Evolutionary conservation across 2,797 vertebrate species (phyloP), one percentile per base, ranked within the genome.

Genomic region (Pipistrellus kuhlii): DNA sequence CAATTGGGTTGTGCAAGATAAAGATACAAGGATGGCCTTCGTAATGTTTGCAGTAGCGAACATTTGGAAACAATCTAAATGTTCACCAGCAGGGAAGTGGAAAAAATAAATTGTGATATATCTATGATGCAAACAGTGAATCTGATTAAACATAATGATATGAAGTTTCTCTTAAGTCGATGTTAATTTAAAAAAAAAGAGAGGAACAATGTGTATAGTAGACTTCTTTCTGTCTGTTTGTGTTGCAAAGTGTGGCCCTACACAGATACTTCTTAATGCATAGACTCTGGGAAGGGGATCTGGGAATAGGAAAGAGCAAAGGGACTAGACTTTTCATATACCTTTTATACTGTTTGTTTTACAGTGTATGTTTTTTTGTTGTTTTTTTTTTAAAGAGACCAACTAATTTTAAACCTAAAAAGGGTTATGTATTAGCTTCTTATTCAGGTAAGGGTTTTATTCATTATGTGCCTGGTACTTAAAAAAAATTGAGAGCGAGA

Each of bases 321-420:
- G 53, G 38, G 4, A 11, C 18, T 55, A 25, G 30, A 76, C 4
- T 91, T 96, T 72, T 35, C 21, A 62, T 10, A 23, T 8, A 27
- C 17, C n/a, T 51, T 86, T 90, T 27, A 76, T 85, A 48, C 44
- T 75, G 3, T 71, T 62, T 76, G 4, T 51, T 62, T 93, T 44
- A 69, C 11, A 15, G 44, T 75, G 18, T 64, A 62, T 44, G 6
- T 53, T 0, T 55, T n/a, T n/a, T n/a, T n/a, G n/a, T n/a, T n/a
- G n/a, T 15, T 72, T 46, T 59, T 51, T 51, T 88, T 66, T 32
- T 25, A 8, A 69, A 82, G 23, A 30, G 27, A 59, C 25, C 17
- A 48, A 59, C 68, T 89, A 7, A 88, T 46, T 80, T 75, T 68
- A 92, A 92, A 82, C 12, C 35, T 93, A 44, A 83, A 62, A 53